phyloP scores from a whole-genome alignment of 2,113 vertebrate species.

The Sitta europaea region DNA sequence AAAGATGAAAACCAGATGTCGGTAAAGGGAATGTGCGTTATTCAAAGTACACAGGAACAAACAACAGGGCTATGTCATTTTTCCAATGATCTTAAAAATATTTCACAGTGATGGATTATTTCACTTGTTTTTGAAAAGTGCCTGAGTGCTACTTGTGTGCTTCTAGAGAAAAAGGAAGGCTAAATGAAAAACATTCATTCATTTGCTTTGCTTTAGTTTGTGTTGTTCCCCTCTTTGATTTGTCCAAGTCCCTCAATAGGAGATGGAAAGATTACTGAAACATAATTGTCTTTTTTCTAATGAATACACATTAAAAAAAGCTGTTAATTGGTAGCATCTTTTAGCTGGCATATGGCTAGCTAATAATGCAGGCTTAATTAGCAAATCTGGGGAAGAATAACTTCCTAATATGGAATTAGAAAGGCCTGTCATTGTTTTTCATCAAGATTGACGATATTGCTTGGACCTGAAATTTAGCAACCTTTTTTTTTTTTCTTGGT shows the following conservation, averaged over 20 bases:
- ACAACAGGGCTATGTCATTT: background rate
- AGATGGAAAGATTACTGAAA: conserved; percentile 8
- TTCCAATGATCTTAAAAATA: background rate
- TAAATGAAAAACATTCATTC: background rate
- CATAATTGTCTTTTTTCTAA: background rate
- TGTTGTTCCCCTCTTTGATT: background rate
- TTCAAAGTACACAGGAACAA: conserved; percentile 24
- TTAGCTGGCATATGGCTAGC: conserved; percentile 78
- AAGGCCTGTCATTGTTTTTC: conserved; percentile 51
- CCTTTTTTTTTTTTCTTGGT: background rate
- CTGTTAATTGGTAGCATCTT: conserved; percentile 59
- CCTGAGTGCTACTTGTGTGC: background rate
- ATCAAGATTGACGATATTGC: background rate
- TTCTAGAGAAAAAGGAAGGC: background rate
- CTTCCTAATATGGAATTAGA: conserved; percentile 35
- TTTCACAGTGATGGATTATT: background rate
- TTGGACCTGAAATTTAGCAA: conserved; percentile 31
- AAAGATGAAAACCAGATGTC: conserved; percentile 53
- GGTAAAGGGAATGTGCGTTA: background rate
- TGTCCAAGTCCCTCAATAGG: background rate
- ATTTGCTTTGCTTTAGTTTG: background rate
- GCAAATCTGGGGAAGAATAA: conserved; percentile 39
- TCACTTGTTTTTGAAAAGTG: background rate
- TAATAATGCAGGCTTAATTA: conserved; percentile 79
- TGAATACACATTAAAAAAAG: background rate